A percentile compares a stretch with the other conserved stretches of the same genome.
Conservation (phyloP, 1,140 invertebrate genomes). For the Eulimnadia texana region DNA sequence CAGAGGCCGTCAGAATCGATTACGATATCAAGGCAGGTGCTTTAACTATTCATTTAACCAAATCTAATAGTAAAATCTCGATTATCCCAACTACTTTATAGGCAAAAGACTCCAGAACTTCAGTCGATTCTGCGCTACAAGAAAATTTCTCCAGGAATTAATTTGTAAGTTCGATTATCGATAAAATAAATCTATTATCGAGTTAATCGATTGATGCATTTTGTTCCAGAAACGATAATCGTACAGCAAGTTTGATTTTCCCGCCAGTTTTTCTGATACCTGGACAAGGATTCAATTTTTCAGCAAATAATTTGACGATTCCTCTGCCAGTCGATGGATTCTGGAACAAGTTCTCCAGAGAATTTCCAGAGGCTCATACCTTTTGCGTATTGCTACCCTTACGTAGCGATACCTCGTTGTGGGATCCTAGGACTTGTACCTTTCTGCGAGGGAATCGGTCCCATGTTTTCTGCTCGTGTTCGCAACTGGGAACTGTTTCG, state of each 20-base stretch:
- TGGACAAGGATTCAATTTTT: not conserved
- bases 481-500: not conserved
- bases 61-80: too few species aligned
- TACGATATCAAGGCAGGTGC: too few species aligned
- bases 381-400: not conserved
- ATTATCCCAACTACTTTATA: too few species aligned
- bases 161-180: not conserved
- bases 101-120: not conserved
- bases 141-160: not conserved
- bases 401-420: not conserved
- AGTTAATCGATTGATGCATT: not conserved
- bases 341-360: not conserved
- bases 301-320: not conserved
- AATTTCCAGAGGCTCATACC: not conserved
- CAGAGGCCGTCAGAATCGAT: too few species aligned
- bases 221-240: not conserved
- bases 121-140: not conserved
- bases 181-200: not conserved
- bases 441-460: not conserved
- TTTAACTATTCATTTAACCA: too few species aligned
- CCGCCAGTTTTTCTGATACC: not conserved
- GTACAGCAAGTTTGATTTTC: not conserved
- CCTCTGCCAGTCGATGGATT: not conserved
- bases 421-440: not conserved
- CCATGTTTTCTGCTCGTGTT: not conserved